Evolutionary conservation across 2,888 invertebrate species (phyloP), one percentile per base, ranked within the genome.

Genomic region (Eilema depressum): DNA sequence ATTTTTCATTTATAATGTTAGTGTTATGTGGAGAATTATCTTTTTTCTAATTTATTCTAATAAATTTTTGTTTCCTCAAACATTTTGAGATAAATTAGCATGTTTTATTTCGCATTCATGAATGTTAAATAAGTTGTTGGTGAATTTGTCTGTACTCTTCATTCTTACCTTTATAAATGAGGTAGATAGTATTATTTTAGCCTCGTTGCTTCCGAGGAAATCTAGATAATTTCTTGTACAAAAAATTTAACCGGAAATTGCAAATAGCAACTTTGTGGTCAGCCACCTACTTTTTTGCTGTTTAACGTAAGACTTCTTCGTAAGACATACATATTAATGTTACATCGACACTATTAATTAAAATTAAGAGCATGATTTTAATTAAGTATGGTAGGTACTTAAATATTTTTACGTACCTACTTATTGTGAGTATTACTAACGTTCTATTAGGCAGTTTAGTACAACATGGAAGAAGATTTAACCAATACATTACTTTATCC

Each of bases 61-160:
- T 76, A 85, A 86, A 88, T 88, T 7, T 83, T 83, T 86, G 84
- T 87, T 88, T 87, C 85, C 80, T 83, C 80, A 75, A 83, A 81
- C 81, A 84, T 87, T 65, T 14, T 80, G 79, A 82, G 79, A 83
- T 79, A 85, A 89, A 88, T 89, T 86, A 85, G 30, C 30, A 28
- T 56, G 8, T 56, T 65, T 47, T 88, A 88, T 87, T 89, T 86
- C 78, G 85, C 82, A 88, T 89, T 88, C 85, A 88, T 88, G 87
- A 88, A 90, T 89, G 85, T 86, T 82, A 87, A 89, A 86, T 79
- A 85, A 87, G 83, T 85, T 86, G 86, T 89, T 88, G 85, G 83
- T 83, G 81, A 85, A 88, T 87, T 90, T 87, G 85, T 86, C 82
- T 83, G 80, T 84, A 82, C 83, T 84, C 80, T 77, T 80, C 74